Percentiles rank a stretch among this genome's conserved stretches.
phyloP scores from a whole-genome alignment of 2,797 vertebrate species.

The Sardinella longiceps region DNA sequence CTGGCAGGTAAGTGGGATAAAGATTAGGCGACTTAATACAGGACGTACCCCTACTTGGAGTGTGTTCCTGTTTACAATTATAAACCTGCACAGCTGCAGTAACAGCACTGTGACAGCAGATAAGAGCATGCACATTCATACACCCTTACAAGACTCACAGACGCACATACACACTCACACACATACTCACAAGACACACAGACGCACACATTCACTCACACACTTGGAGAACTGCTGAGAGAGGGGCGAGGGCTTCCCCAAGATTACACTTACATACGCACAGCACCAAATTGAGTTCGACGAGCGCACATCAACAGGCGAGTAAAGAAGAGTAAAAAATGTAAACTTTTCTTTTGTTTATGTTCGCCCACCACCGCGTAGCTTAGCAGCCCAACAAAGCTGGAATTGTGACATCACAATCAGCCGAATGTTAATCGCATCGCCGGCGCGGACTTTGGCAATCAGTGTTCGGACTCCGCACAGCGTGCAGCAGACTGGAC shows the following conservation, averaged over 20 bases:
- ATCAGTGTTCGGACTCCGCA: not conserved
- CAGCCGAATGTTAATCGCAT: not conserved
- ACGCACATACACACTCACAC: constrained; percentile 57
- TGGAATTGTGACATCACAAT: constrained; percentile 4
- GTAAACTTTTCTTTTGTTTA: not conserved
- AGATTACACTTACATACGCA: not conserved
- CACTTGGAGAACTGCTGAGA: constrained; percentile 18
- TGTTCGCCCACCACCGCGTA: not conserved
- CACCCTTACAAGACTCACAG: constrained; percentile 28
- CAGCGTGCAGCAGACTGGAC: not conserved
- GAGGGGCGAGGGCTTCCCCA: not conserved
- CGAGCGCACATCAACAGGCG: not conserved
- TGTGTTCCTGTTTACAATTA: not conserved
- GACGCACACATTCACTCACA: constrained; percentile 57
- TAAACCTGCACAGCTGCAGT: not conserved
- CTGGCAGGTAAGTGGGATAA: constrained; percentile 19
- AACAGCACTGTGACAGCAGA: not conserved
- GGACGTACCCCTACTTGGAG: not conserved
- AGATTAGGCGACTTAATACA: not conserved
- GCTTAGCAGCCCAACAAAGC: not conserved
- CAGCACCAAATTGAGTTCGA: not conserved
- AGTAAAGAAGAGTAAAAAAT: not conserved
- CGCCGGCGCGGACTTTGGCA: not conserved
- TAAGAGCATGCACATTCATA: constrained; percentile 64
- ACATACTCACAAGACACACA: constrained; percentile 10